Percentiles rank a stretch among this genome's conserved stretches.
Evolutionary conservation across 1,140 invertebrate species (phyloP).

Genomic region (Zaprionus vittiger): DNA sequence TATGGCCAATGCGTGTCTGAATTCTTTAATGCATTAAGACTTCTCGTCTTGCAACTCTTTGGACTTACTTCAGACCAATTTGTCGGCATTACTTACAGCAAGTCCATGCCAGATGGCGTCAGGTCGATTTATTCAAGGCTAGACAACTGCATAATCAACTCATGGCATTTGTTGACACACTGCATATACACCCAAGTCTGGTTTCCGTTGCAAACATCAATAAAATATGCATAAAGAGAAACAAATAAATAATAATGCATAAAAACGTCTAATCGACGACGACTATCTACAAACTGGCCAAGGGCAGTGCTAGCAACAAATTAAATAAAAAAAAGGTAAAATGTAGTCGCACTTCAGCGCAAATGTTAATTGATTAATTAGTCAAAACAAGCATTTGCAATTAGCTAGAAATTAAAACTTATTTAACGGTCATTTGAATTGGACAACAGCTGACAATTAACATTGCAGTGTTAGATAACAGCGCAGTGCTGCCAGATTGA

Average conservation of each 20-base stretch:
- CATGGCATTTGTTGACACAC: slow-evolving; percentile 39
- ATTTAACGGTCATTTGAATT: slow-evolving; percentile 10
- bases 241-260: slow-evolving; percentile 24
- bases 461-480: background rate
- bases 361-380: slow-evolving; percentile 76
- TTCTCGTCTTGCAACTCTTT: slow-evolving; percentile 10
- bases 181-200: slow-evolving; percentile 35
- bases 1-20: slow-evolving; percentile 47
- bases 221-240: slow-evolving; percentile 16
- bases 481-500: background rate
- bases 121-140: slow-evolving; percentile 31
- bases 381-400: slow-evolving; percentile 45
- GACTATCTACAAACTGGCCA: slow-evolving; percentile 44
- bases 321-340: slow-evolving; percentile 3
- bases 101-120: slow-evolving; percentile 1
- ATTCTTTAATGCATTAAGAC: slow-evolving; percentile 29
- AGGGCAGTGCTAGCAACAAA: slow-evolving; percentile 40
- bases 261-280: slow-evolving; percentile 17
- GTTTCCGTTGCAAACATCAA: slow-evolving; percentile 51
- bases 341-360: slow-evolving; percentile 48
- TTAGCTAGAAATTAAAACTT: slow-evolving; percentile 29
- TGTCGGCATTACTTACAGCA: slow-evolving; percentile 7
- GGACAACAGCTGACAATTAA: background rate
- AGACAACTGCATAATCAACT: slow-evolving; percentile 40
- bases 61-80: slow-evolving; percentile 2